Evolutionary conservation across 2,797 vertebrate species (phyloP), one percentile per base, ranked within the genome.

Genomic region (Leptatherina wallacei): DNA sequence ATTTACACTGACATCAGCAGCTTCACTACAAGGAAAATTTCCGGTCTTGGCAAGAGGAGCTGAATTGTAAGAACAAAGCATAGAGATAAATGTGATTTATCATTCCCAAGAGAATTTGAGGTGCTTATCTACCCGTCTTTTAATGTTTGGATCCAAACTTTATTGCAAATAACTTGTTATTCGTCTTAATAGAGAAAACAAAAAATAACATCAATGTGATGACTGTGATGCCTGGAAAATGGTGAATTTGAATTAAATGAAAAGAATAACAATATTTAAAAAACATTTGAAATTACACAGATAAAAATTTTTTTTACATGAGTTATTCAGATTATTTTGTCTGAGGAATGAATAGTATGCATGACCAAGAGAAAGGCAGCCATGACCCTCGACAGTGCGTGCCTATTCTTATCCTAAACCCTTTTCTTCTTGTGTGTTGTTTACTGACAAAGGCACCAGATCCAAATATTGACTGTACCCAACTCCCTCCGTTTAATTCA

Each of bases 381-480:
- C 32, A 66, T 78, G 70, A 74, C 67, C 67, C 73, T 77, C 18
- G 65, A 49, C 72, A 59, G 63, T 49, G 30, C 73, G 62, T 61
- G 79, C 79, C 77, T 77, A 75, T 78, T 89, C 82, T 73, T 71
- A 72, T 80, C 77, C 69, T 70, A 65, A 84, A 69, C 61, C 72
- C 76, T 55, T 35, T 79, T 83, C 57, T 75, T 85, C 68, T 68
- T 60, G 75, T 40, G 60, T 66, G 81, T 66, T 90, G 87, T 92
- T 93, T 91, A 91, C 90, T 84, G 83, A 90, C 89, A 89, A 78
- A 89, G 84, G 84, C 84, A 87, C 88, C 89, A 84, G 84, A 91
- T 89, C 75, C 85, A 93, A 94, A 93, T 93, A 94, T 94, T 91
- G 93, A 94, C 86, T 72, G 81, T 86, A 80, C 66, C 77, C 81